phyloP scores from a whole-genome alignment of 2,113 vertebrate species.

The Raphicerus campestris region DNA sequence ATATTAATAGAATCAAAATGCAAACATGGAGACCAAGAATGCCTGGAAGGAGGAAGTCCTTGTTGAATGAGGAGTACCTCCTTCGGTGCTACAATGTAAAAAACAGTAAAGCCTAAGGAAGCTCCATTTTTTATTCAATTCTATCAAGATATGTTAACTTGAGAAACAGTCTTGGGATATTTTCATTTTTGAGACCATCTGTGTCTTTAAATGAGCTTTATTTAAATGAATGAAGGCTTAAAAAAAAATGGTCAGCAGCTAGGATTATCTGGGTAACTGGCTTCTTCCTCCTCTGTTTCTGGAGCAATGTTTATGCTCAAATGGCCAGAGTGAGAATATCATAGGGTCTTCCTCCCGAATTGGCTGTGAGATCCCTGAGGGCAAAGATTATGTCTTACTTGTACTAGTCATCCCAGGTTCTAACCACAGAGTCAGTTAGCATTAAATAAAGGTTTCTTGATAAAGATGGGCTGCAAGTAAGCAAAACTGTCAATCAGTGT shows the following conservation, averaged over 20 bases:
- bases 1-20: constrained; percentile 49
- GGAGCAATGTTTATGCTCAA: neutral
- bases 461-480: neutral
- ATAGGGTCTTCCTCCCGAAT: neutral
- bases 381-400: neutral
- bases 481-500: neutral
- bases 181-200: constrained; percentile 53
- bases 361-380: neutral
- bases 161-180: constrained; percentile 40
- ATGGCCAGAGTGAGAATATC: neutral
- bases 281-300: neutral
- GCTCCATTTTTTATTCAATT: constrained; percentile 9
- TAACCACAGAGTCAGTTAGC: neutral
- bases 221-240: constrained; percentile 38
- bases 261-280: constrained; percentile 11
- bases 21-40: constrained; percentile 19
- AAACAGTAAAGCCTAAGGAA: constrained; percentile 30
- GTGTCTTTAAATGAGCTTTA: constrained; percentile 45
- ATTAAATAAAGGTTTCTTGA: neutral
- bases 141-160: constrained; percentile 41
- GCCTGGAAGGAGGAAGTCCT: neutral
- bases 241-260: constrained; percentile 7
- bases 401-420: neutral
- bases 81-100: neutral
- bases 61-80: constrained; percentile 27